phyloP scores from a whole-genome alignment of 1,140 invertebrate genomes.

The Dysdera silvatica region DNA sequence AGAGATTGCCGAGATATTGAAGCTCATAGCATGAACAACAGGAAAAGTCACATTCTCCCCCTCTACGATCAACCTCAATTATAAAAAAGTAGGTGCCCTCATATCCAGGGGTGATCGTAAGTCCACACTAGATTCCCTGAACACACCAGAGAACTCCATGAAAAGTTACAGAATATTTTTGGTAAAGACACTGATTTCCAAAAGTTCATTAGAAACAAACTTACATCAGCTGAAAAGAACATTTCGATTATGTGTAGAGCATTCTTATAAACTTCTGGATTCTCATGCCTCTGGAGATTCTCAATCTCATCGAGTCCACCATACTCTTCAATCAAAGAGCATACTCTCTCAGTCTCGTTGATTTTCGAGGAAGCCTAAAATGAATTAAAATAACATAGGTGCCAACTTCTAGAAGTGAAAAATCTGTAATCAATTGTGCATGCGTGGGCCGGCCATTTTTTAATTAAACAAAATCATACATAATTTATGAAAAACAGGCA shows the following conservation, averaged over 20 bases:
- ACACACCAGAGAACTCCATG: not conserved
- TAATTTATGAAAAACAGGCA: too few species aligned
- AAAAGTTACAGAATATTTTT: not conserved
- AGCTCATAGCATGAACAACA: not conserved
- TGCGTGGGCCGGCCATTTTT: too few species aligned
- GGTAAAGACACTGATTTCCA: not conserved
- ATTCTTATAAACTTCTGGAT: slow-evolving; percentile 74
- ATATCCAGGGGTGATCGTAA: not conserved
- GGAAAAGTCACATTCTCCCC: not conserved
- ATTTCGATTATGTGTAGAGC: slow-evolving; percentile 69
- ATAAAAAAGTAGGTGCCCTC: not conserved
- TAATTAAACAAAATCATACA: too few species aligned
- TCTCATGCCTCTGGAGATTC: slow-evolving; percentile 61
- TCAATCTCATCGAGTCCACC: slow-evolving; percentile 69
- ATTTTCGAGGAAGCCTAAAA: slow-evolving; percentile 49
- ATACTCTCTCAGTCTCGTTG: slow-evolving; percentile 48
- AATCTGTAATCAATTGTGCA: too few species aligned
- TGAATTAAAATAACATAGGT: slow-evolving; percentile 24
- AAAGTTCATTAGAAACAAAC: not conserved
- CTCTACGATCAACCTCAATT: not conserved
- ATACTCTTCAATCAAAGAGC: slow-evolving; percentile 55
- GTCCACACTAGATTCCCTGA: not conserved
- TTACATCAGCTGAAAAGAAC: slow-evolving; percentile 60
- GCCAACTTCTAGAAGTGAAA: too few species aligned
- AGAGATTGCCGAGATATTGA: too few species aligned